A percentile compares a stretch with the other conserved stretches of the same genome.
Conservation (phyloP, 2,113 vertebrate genomes). For the Australoheros scitulus region DNA sequence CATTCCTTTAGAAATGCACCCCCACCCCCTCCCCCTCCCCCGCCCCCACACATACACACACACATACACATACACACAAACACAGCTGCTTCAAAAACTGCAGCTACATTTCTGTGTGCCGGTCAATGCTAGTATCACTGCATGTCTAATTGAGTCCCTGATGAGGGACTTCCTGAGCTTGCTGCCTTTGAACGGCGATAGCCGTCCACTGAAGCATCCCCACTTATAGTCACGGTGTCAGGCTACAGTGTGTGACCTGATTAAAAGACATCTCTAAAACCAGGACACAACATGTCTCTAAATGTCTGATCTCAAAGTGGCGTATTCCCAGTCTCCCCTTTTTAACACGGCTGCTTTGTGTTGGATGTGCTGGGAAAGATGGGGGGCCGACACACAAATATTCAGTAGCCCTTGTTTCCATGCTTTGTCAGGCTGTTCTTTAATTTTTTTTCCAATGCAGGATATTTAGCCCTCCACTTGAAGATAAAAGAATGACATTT, state of each 20-base stretch:
- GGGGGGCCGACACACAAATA: background rate
- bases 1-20: constrained; percentile 49
- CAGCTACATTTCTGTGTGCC: constrained; percentile 24
- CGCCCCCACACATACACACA: constrained; percentile 18
- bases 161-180: constrained; percentile 42
- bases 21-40: background rate
- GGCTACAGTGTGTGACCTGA: constrained; percentile 18
- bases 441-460: background rate
- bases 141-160: constrained; percentile 57
- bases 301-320: constrained; percentile 11
- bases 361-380: background rate
- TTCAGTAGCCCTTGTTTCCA: background rate
- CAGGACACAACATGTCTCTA: background rate
- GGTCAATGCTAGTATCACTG: constrained; percentile 49
- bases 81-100: constrained; percentile 43
- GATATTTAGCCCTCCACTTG: background rate
- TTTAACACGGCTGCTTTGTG: background rate
- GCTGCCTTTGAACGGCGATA: constrained; percentile 33
- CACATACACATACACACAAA: constrained; percentile 13
- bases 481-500: background rate
- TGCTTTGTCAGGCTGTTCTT: background rate
- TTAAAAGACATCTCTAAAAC: constrained; percentile 46
- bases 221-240: constrained; percentile 26
- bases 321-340: background rate
- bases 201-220: constrained; percentile 3